Base-by-base conservation (phyloP, 2,113 vertebrate species). In the Struthidea cinerea region DNA sequence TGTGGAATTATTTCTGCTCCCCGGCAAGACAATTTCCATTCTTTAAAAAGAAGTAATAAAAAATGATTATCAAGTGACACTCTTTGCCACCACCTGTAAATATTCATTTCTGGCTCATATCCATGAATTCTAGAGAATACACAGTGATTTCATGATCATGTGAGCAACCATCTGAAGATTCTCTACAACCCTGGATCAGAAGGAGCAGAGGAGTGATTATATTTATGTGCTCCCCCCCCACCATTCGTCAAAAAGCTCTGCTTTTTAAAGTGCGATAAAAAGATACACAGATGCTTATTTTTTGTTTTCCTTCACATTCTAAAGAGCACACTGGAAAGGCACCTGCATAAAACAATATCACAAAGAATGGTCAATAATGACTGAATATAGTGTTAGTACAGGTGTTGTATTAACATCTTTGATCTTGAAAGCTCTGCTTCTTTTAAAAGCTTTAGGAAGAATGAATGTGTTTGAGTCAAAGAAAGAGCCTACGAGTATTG, bases 361-460 rank as follows among this genome's bases (percentile, higher is more conserved):
- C 96, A 97, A 96, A 98, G 98, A 98, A 97, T 97, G 96, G 97
- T 97, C 97, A 97, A 95, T 95, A 95, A 97, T 33, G 92, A 95
- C 95, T 94, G 96, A 97, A 95, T 96, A 96, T 92, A 95, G 89
- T 98, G 97, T 98, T 98, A 97, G 97, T 95, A 98, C 98, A 98
- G 98, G 98, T 98, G 98, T 93, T 97, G 95, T 56, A 82, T 78
- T 94, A 95, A 94, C 96, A 97, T 97, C 98, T 98, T 98, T 98
- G 98, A 98, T 98, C 98, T 98, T 77, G 67, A 94, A 97, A 97
- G 95, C 94, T 97, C 87, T 95, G 97, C 96, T 95, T 97, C 97
- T 98, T 97, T 98, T 96, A 97, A 97, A 98, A 97, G 96, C 91
- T 97, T 97, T 97, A 92, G 97, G 93, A 94, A 97, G 97, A 97